These are phyloP conservation scores for Akabosia matsudoensis DNA, from an alignment of 1,140 invertebrate genomes.

Conservation along the genomic window DNA sequence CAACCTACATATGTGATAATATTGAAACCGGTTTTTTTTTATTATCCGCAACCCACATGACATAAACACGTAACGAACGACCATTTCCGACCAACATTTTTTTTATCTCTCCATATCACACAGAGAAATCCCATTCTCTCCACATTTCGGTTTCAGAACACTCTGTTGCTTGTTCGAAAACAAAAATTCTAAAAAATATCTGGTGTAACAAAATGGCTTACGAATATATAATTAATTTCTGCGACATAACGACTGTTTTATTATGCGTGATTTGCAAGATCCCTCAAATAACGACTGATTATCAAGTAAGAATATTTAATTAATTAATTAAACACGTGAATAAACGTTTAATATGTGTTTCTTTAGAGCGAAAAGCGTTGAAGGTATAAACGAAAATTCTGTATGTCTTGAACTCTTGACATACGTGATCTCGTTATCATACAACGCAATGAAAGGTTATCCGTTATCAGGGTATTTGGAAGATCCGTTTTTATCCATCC, in stretches of 20 bases:
- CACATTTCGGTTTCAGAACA: neutral
- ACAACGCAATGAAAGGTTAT: constrained; percentile 37
- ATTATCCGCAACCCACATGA: neutral
- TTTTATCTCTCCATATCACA: neutral
- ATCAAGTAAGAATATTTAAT: constrained; percentile 31
- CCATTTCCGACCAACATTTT: neutral
- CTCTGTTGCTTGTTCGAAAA: neutral
- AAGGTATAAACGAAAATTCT: too few species aligned
- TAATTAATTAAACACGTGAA: neutral
- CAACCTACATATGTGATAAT: too few species aligned
- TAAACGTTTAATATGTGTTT: neutral
- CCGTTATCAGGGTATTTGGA: constrained; percentile 32
- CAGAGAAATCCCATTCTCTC: neutral
- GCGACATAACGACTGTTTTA: constrained; percentile 36
- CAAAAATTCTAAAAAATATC: neutral
- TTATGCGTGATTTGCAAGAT: constrained; percentile 42
- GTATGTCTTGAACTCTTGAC: neutral
- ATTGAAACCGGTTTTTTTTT: too few species aligned
- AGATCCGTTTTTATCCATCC: constrained; percentile 37
- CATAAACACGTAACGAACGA: neutral
- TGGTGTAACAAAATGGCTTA: neutral
- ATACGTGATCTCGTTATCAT: constrained; percentile 38
- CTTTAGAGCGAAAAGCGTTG: neutral
- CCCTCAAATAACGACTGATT: constrained; percentile 33
- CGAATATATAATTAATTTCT: constrained; percentile 27